Conservation (phyloP, 2,888 invertebrate genomes). For the Pollenia labialis region DNA sequence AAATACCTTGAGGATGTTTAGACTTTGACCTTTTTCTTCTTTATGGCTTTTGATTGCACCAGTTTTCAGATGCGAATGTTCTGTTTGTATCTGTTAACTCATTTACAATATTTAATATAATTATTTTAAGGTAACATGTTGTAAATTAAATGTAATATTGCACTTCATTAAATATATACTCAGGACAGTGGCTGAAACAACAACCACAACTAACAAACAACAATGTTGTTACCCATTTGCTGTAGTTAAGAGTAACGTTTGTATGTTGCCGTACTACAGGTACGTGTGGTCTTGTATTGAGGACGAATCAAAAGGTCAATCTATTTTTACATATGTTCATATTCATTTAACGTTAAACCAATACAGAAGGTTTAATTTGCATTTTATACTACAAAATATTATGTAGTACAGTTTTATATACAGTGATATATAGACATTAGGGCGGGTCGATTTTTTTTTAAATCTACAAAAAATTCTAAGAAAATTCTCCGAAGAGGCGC, state of each 20-base stretch:
- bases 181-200: constrained; percentile 17
- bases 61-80: neutral
- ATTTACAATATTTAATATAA: constrained; percentile 10
- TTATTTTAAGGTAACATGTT: constrained; percentile 64
- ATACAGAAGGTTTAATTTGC: constrained; percentile 52
- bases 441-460: no score
- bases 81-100: neutral
- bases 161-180: constrained; percentile 67
- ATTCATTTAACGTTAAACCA: constrained; percentile 32
- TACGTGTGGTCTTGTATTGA: constrained; percentile 15
- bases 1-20: constrained; percentile 28
- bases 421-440: no score
- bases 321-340: constrained; percentile 41
- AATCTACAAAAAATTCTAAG: no score
- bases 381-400: constrained; percentile 45
- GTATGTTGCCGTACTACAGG: neutral
- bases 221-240: constrained; percentile 12
- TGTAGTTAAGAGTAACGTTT: neutral
- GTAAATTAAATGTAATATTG: constrained; percentile 69
- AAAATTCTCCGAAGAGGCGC: no score
- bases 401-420: neutral
- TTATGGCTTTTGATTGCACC: neutral
- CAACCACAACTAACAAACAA: neutral
- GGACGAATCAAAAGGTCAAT: constrained; percentile 49
- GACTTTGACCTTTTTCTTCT: constrained; percentile 31